phyloP scores from a whole-genome alignment of 2,113 vertebrate genomes.

The Scomber japonicus region DNA sequence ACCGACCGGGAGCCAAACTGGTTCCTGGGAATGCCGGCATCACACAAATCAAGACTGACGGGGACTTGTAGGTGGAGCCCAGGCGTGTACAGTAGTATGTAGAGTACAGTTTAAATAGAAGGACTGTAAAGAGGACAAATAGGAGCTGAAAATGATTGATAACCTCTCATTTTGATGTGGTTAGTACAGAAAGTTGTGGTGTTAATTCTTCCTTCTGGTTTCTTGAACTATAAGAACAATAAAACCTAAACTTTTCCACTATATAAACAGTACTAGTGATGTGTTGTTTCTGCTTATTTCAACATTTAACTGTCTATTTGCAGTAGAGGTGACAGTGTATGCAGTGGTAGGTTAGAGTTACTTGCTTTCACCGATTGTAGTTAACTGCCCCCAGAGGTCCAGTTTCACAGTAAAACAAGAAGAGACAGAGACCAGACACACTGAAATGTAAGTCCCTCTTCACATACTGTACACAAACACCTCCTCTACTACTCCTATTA shows the following conservation, averaged over 20 bases:
- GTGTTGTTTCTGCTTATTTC: neutral
- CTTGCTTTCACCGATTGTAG: conserved; percentile 15
- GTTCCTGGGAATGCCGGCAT: conserved; percentile 53
- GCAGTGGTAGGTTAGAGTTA: conserved; percentile 2
- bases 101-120: neutral
- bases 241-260: no score
- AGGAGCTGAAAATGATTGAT: neutral
- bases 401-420: conserved; percentile 33
- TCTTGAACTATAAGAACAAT: no score
- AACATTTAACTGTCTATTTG: neutral
- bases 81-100: neutral
- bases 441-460: conserved; percentile 40
- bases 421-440: conserved; percentile 18
- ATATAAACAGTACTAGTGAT: no score
- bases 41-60: neutral
- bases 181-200: no score
- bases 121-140: neutral
- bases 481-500: neutral
- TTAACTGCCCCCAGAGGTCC: conserved; percentile 21
- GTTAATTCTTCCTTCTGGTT: no score
- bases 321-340: neutral
- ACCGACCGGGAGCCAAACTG: conserved; percentile 34
- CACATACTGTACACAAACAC: conserved; percentile 26
- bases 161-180: no score
- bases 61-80: conserved; percentile 12